Evolutionary conservation across 2,888 invertebrate genomes (phyloP), one percentile per base, ranked within the genome.

Genomic region (Bugula neritina): DNA sequence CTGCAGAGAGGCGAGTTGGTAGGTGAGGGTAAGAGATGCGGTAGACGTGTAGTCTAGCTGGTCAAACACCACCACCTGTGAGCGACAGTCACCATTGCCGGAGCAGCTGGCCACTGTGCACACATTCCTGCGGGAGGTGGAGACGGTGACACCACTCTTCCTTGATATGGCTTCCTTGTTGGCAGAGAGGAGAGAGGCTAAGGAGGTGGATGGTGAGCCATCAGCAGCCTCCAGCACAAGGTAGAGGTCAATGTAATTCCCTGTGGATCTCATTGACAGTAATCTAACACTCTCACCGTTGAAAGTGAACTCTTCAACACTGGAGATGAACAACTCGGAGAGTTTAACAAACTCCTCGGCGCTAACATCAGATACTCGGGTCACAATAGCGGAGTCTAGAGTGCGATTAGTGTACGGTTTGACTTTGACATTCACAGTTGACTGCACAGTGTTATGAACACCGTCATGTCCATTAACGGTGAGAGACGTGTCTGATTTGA

Each of bases 391-490:
- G 82, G 93, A 91, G 72, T 91, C 90, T 1, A 96, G 88, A 0
- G 94, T 94, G 21, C 85, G 84, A 80, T 94, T 93, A 76, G 90
- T 90, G 81, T 94, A 92, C 1, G 88, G 87, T 71, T 90, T 86
- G 80, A 93, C 93, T 80, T 92, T 90, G 0, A 96, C 89, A 2
- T 90, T 90, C 1, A 94, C 90, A 5, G 91, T 90, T 0, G 94
- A 95, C n/a, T 89, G 86, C 0, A 95, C 95, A 83, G 92, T 91
- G 72, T 88, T 87, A 80, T 94, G 93, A 76, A 89, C 89, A 0
- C 96, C 95, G 84, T 97, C 97, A 82, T 92, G 93, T 0, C 94
- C 94, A 10, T 90, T 89, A 0, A 95, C 89, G 35, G 90, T 90
- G 77, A 95, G 87, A 1, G 13, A 17, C 5, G n/a, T n/a, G 31